These are phyloP conservation scores for Sus scrofa DNA, from an alignment of 2,113 vertebrate genomes.

Conservation along the genomic window DNA sequence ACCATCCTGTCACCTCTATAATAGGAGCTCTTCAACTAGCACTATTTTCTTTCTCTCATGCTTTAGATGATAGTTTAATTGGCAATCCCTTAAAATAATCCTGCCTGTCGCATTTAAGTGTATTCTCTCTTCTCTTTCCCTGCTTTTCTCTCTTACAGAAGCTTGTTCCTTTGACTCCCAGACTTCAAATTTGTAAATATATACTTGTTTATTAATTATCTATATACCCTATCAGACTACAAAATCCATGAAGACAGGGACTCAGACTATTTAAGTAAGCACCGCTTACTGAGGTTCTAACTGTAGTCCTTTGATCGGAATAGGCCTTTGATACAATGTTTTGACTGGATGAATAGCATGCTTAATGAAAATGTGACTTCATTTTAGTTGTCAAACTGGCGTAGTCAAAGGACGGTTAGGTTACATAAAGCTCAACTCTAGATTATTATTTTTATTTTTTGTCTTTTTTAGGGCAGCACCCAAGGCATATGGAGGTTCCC, in stretches of 20 bases:
- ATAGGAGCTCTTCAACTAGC: not conserved
- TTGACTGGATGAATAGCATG: not conserved
- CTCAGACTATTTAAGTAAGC: not conserved
- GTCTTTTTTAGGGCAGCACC: no score
- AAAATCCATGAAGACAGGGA: not conserved
- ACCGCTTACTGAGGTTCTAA: not conserved
- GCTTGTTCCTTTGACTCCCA: not conserved
- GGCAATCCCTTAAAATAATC: not conserved
- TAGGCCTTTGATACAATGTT: not conserved
- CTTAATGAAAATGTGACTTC: slow-evolving; percentile 42
- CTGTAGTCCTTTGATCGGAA: not conserved
- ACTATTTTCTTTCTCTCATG: not conserved
- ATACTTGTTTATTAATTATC: slow-evolving; percentile 4
- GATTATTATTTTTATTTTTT: not conserved
- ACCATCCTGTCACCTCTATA: not conserved
- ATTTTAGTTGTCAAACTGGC: slow-evolving; percentile 43
- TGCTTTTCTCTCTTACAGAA: not conserved
- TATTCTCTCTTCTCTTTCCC: not conserved
- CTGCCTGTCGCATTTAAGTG: not conserved
- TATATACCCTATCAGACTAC: not conserved
- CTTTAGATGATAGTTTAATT: not conserved
- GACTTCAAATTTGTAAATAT: not conserved
- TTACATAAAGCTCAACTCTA: slow-evolving; percentile 23
- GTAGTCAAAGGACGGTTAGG: not conserved
- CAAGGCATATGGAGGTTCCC: no score